phyloP scores from a whole-genome alignment of 2,888 invertebrate genomes.

The Ophion obscuratus region DNA sequence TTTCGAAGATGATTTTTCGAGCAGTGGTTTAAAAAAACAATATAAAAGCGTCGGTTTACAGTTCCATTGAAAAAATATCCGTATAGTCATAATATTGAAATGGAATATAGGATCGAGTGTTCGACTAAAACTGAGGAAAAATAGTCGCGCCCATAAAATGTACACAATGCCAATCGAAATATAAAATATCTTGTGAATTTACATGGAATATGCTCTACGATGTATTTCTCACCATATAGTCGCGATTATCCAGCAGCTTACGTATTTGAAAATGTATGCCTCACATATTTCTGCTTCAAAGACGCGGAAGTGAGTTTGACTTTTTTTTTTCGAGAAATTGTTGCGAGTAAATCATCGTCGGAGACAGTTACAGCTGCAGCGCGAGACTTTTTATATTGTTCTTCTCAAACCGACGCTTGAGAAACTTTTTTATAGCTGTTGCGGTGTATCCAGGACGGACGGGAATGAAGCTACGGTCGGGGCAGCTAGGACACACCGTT shows the following conservation, averaged over 20 bases:
- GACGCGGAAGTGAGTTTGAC: conserved; percentile 16
- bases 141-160: not conserved
- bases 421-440: not conserved
- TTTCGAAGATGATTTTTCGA: too few relatives aligned
- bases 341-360: conserved; percentile 48
- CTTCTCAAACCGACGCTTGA: conserved; percentile 6
- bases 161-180: too few relatives aligned
- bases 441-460: conserved; percentile 19
- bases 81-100: conserved; percentile 13
- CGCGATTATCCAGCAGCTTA: not conserved
- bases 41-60: too few relatives aligned
- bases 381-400: conserved; percentile 8
- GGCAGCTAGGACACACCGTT: not conserved
- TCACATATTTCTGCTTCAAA: conserved; percentile 43
- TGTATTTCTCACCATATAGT: not conserved
- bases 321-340: conserved; percentile 5
- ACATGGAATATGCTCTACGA: not conserved
- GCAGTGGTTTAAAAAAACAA: too few relatives aligned
- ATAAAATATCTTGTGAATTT: not conserved
- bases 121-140: not conserved
- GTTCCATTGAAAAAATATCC: not conserved
- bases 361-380: conserved; percentile 44
- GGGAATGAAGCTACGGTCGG: not conserved
- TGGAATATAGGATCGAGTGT: conserved; percentile 42
- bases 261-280: conserved; percentile 39